phyloP scores from a whole-genome alignment of 2,888 invertebrate genomes.

The Pegoplata infirma region DNA sequence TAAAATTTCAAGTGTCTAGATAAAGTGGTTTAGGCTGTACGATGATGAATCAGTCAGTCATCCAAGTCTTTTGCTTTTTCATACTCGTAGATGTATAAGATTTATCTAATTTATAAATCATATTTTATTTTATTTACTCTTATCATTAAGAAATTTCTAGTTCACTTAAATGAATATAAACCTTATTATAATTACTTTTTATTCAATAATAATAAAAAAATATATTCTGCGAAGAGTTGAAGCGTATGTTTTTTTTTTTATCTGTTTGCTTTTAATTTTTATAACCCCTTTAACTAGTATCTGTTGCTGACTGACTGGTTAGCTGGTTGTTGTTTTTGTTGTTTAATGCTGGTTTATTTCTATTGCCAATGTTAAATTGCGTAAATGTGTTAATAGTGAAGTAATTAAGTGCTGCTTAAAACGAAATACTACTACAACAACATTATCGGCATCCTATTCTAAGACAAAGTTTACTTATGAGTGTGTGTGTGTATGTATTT shows the following conservation, averaged over 20 bases:
- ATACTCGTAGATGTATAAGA: too few species aligned
- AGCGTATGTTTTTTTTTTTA: conserved; percentile 19
- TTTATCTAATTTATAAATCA: too few species aligned
- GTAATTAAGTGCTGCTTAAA: conserved; percentile 56
- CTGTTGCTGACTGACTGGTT: conserved; percentile 29
- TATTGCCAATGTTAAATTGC: conserved; percentile 54
- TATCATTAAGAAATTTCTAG: not conserved
- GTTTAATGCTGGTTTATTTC: too few species aligned
- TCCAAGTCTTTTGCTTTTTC: too few species aligned
- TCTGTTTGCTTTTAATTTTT: conserved; percentile 24
- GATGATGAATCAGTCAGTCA: too few species aligned
- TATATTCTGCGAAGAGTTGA: conserved; percentile 16
- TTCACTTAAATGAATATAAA: not conserved
- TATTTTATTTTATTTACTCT: too few species aligned
- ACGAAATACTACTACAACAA: conserved; percentile 7
- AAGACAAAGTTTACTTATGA: conserved; percentile 20
- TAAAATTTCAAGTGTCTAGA: too few species aligned
- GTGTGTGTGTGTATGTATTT: not conserved
- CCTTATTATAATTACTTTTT: not conserved
- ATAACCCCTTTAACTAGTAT: conserved; percentile 32
- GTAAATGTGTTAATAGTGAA: conserved; percentile 60
- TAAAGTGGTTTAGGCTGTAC: too few species aligned
- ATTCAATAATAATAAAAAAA: conserved; percentile 9
- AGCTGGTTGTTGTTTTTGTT: not conserved
- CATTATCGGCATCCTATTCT: not conserved